Evolutionary conservation across 2,797 vertebrate species (phyloP).

Genomic region (Carcharodon carcharias): DNA sequence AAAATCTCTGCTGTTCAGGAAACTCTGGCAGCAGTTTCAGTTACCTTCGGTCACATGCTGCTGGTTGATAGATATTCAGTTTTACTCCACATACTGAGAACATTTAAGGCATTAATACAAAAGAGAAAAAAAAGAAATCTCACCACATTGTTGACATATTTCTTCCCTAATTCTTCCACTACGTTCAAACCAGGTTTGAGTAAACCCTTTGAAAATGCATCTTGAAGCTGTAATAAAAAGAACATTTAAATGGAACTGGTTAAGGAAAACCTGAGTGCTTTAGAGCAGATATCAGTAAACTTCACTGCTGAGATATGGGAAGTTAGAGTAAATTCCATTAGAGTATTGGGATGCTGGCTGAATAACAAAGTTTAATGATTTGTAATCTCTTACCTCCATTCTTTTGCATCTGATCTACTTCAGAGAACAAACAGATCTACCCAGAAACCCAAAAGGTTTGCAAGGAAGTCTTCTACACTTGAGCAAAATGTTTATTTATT

Average conservation of each 20-base stretch:
- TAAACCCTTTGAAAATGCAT: constrained; percentile 73
- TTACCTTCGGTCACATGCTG: background rate
- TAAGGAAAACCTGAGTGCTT: background rate
- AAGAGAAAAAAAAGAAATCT: constrained; percentile 48
- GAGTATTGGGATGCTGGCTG: background rate
- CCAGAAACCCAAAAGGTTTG: background rate
- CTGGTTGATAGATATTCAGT: background rate
- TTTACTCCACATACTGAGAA: background rate
- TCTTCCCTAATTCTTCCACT: constrained; percentile 62
- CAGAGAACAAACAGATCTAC: background rate
- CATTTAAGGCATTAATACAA: background rate
- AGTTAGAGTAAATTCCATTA: background rate
- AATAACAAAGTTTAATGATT: background rate
- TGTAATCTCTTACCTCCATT: background rate
- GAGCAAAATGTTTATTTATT: background rate
- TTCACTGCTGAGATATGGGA: too few relatives aligned
- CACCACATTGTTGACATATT: constrained; percentile 69
- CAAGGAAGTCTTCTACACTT: background rate
- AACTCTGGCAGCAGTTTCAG: background rate
- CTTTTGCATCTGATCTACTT: background rate
- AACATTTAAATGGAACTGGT: background rate
- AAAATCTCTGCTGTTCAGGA: background rate
- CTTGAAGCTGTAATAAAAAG: constrained; percentile 68
- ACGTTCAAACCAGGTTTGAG: constrained; percentile 86
- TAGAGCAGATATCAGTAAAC: background rate